Evolutionary conservation across 2,888 invertebrate genomes (phyloP), one percentile per base, ranked within the genome.

Genomic region (Drosophila villosipedis): DNA sequence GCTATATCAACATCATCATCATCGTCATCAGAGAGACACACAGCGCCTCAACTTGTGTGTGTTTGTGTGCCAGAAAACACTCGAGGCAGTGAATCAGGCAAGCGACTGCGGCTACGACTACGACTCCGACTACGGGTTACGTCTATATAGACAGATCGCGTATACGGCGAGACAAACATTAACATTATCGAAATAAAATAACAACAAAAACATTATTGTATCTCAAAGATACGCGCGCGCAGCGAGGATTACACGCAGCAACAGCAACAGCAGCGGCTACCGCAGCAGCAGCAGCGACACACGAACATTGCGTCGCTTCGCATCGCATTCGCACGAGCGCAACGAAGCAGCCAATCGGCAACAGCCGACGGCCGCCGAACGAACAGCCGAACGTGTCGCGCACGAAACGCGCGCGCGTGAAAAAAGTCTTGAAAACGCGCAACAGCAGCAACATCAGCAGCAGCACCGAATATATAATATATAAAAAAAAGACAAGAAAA

Each of bases 131-230:
- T 57, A 74, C 62, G 53, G 66, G 43, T 78, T 75, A 78, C 68
- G 80, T 89, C 87, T 83, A 80, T 89, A 85, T 87, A 91, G 84
- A 72, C 76, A 88, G 79, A 85, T 91, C 90, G 91, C 91, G 90
- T 83, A 85, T 91, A 87, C 84, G 88, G 73, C 88, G 61, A 90
- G 82, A 83, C 75, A 79, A 82, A 64, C 83, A 79, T 64, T 74
- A 90, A 80, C 87, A 90, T 89, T 90, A 90, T 83, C 87, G 79
- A 73, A 65, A 73, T 62, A 39, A 41, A 62, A 43, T 16, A 59
- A 64, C 54, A 72, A 55, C 19, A 54, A 54, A 33, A 68, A 50
- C 31, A 60, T 59, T 52, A 72, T 61, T 69, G 80, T 89, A 89
- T 85, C 83, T 78, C 88, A 72, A 71, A 77, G 79, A 78, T 71